Base-by-base conservation (phyloP, 1,140 invertebrate species). In the Aphelinus atriplicis region DNA sequence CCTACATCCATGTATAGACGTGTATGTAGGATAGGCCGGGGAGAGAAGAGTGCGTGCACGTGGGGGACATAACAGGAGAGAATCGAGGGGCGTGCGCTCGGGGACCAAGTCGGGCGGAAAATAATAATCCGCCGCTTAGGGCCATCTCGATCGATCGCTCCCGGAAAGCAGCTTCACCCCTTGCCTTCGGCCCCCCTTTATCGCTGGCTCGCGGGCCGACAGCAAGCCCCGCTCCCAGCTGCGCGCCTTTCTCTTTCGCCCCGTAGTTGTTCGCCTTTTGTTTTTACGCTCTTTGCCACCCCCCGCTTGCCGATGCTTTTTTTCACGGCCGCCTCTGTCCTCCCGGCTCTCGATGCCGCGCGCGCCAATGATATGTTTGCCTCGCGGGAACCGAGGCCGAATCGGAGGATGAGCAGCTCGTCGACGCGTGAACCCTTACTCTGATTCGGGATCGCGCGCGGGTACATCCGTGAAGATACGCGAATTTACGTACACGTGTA, bases 21-120 rank as follows among this genome's bases (percentile, higher is more conserved):
- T 7, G 57, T 26, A 26, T 26, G 26, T 26, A 26, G 26, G 26
- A 26, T 26, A 56, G n/a, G 61, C 61, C 46, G 45, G 64, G 4
- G 56, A 1, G 42, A 26, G 6, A 42, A 55, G 57, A 67, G 10
- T 68, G 63, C 63, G 47, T 48, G 9, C 3, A 10, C 63, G 3
- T 42, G 48, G 42, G 10, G 57, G 67, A 3, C 26, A 26, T 26
- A 53, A 9, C 51, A 53, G 51, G 9, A 47, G 48, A 60, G 63
- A 60, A 66, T 62, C 42, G 64, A 67, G 43, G 51, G 56, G 65
- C 47, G 65, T 45, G 58, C 55, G 56, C 66, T 73, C 56, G 64
- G 48, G 72, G 65, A 68, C 64, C 50, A 75, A 75, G 73, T 75
- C 73, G 67, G 65, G 66, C 73, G 73, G 73, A 75, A 75, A 75